Percentiles rank a stretch among this genome's conserved stretches.
Evolutionary conservation across 2,888 invertebrate genomes (phyloP).

Genomic region (Lampropteryx suffumata): DNA sequence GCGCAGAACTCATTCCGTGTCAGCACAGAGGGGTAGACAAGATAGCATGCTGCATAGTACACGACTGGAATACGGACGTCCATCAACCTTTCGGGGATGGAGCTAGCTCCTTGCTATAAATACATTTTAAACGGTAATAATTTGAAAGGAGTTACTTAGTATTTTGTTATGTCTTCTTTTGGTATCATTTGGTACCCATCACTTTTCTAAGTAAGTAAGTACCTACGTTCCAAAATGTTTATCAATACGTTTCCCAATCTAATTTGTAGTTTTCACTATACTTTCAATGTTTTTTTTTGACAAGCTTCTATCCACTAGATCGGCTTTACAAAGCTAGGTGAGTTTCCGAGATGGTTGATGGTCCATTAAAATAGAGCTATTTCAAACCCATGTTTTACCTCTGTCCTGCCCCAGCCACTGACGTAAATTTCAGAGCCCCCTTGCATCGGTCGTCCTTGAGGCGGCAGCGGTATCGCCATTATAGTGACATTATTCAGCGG

Average conservation of each 20-base stretch:
- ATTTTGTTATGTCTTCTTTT: too few species aligned
- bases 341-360: too few species aligned
- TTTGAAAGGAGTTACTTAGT: too few species aligned
- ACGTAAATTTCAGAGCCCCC: constrained; percentile 53
- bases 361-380: not conserved
- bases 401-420: constrained; percentile 70
- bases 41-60: constrained; percentile 44
- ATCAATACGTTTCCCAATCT: too few species aligned
- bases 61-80: constrained; percentile 64
- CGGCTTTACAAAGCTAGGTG: too few species aligned
- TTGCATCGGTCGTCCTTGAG: constrained; percentile 40
- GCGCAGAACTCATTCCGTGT: constrained; percentile 68
- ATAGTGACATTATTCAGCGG: constrained; percentile 53
- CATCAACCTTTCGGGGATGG: constrained; percentile 68
- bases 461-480: constrained; percentile 55
- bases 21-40: constrained; percentile 50
- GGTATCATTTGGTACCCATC: too few species aligned
- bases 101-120: constrained; percentile 63
- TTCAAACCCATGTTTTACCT: constrained; percentile 41
- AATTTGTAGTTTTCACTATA: too few species aligned
- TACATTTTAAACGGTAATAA: too few species aligned
- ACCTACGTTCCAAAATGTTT: too few species aligned
- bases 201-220: too few species aligned
- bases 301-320: too few species aligned
- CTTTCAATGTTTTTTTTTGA: too few species aligned